Conservation (phyloP, 1,140 invertebrate species). For the Wasmannia auropunctata region DNA sequence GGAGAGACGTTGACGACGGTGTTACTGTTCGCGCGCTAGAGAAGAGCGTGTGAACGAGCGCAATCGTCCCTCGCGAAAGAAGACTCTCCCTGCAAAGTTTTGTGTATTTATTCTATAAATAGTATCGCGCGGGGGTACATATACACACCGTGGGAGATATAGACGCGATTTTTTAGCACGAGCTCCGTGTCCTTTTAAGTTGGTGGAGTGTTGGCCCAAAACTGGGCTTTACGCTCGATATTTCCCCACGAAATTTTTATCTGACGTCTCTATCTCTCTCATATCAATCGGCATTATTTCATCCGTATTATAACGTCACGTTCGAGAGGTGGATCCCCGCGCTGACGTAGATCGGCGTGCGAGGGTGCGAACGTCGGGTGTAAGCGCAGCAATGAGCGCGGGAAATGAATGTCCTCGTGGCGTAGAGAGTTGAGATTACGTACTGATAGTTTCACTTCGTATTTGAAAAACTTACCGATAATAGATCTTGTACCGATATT, state of each 20-base stretch:
- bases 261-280: constrained; percentile 8
- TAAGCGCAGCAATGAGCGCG: neutral
- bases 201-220: neutral
- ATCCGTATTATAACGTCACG: neutral
- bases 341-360: neutral
- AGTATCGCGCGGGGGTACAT: neutral
- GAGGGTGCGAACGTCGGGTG: constrained; percentile 13
- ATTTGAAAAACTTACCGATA: constrained; percentile 47
- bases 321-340: neutral
- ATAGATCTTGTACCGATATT: constrained; percentile 49
- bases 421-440: constrained; percentile 11
- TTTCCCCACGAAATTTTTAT: constrained; percentile 10
- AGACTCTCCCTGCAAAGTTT: constrained; percentile 33
- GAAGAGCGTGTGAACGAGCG: no score
- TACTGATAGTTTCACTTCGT: constrained; percentile 41
- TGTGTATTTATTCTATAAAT: constrained; percentile 55
- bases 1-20: neutral
- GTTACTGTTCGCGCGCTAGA: constrained; percentile 7
- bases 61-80: constrained; percentile 6
- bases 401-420: neutral
- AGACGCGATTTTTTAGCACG: constrained; percentile 2
- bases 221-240: neutral
- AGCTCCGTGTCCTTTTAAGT: neutral
- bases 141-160: neutral
- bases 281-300: neutral